Conservation (phyloP, 2,113 vertebrate species). For the Mionectes macconnelli region DNA sequence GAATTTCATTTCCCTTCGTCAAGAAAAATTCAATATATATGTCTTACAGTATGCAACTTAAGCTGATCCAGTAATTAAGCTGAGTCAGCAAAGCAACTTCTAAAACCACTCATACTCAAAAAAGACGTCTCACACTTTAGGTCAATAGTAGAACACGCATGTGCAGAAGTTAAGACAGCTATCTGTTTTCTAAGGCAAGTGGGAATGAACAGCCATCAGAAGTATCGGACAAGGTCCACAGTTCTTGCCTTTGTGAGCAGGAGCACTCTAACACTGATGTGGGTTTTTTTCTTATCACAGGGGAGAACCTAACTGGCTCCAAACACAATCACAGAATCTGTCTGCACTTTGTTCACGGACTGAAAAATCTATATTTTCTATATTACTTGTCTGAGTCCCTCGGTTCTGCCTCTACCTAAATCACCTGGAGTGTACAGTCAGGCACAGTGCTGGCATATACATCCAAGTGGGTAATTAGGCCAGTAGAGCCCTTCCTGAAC, state of each 20-base stretch:
- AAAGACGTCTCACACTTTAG: background rate
- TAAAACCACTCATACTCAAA: background rate
- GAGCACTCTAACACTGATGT: accelerated
- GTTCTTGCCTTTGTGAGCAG: background rate
- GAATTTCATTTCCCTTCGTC: background rate
- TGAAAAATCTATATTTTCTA: background rate
- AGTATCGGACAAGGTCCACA: background rate
- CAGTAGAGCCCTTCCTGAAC: background rate
- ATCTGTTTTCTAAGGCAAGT: background rate
- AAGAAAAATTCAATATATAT: background rate
- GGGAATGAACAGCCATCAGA: background rate
- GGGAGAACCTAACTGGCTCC: background rate
- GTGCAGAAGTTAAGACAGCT: background rate
- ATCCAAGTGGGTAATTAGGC: background rate
- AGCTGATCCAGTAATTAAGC: background rate
- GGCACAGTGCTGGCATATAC: no score
- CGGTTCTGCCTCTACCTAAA: background rate
- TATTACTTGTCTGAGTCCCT: background rate
- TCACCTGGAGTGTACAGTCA: accelerated
- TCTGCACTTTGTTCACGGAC: background rate
- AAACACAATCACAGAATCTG: background rate
- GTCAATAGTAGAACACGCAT: accelerated
- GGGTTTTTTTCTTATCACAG: background rate
- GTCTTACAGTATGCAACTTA: background rate
- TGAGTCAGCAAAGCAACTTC: background rate